Conservation (phyloP, 2,113 vertebrate genomes). For the Anoplopoma fimbria region DNA sequence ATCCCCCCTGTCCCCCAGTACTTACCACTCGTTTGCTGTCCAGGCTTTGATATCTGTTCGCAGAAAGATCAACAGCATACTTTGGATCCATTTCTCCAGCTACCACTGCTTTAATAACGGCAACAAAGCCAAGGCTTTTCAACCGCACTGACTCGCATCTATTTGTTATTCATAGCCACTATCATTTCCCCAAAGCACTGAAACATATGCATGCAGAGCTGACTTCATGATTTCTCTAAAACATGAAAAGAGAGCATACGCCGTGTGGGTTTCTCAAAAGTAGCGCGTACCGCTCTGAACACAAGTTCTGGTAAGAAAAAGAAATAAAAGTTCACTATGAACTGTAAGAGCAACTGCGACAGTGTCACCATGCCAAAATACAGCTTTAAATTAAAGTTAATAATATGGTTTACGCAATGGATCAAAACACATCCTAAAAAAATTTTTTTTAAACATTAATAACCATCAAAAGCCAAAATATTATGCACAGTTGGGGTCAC, state of each 20-base stretch:
- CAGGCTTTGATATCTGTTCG: conserved; percentile 79
- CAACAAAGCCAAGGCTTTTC: conserved; percentile 70
- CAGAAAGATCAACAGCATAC: conserved; percentile 72
- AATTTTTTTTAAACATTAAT: conserved; percentile 17
- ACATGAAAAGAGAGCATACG: conserved; percentile 66
- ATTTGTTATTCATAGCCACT: conserved; percentile 82
- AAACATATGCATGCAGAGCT: conserved; percentile 71
- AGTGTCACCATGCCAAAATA: conserved; percentile 2
- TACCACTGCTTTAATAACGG: conserved; percentile 67
- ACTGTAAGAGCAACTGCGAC: not conserved
- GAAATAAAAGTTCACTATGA: conserved; percentile 57
- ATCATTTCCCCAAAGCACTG: conserved; percentile 77
- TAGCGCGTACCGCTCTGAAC: conserved; percentile 53
- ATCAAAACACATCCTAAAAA: conserved; percentile 12
- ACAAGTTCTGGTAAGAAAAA: conserved; percentile 64
- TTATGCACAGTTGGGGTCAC: not conserved
- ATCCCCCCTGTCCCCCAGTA: conserved; percentile 67
- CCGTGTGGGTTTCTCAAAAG: conserved; percentile 69
- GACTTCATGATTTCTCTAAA: conserved; percentile 69
- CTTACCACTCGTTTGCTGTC: conserved; percentile 74
- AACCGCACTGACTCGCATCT: conserved; percentile 71
- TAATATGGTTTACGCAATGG: conserved; percentile 7
- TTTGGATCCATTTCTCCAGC: conserved; percentile 73
- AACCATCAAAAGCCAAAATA: conserved; percentile 13
- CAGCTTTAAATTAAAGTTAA: conserved; percentile 5